Conservation (phyloP, 1,140 invertebrate species). For the Chironomus tepperi region DNA sequence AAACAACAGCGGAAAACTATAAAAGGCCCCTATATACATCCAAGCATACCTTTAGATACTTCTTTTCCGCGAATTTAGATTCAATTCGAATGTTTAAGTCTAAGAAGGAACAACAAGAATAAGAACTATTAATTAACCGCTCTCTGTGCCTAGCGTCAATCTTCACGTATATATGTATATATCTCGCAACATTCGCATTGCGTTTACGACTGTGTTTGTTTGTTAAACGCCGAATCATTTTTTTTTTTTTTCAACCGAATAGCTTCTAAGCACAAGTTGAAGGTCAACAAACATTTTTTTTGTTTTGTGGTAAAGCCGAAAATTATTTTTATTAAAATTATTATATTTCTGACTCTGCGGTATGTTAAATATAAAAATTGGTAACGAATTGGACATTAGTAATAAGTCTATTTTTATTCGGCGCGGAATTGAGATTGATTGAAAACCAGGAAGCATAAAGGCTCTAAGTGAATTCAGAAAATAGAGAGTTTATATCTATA, state of each 20-base stretch:
- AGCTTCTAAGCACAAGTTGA: not conserved
- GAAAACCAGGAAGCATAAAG: too few relatives aligned
- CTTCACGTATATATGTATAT: not conserved
- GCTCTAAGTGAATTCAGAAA: not conserved
- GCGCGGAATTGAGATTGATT: too few relatives aligned
- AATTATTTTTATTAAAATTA: too few relatives aligned
- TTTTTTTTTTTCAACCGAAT: not conserved
- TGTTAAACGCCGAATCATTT: constrained; percentile 2
- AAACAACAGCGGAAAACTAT: too few relatives aligned
- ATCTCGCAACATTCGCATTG: not conserved
- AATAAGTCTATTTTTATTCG: too few relatives aligned
- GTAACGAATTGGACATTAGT: too few relatives aligned
- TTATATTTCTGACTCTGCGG: not conserved
- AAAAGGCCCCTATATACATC: too few relatives aligned
- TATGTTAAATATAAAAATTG: too few relatives aligned
- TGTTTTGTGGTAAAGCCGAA: not conserved
- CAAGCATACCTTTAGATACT: too few relatives aligned
- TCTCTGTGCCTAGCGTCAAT: not conserved
- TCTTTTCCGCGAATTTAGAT: constrained; percentile 12
- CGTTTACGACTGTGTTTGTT: constrained; percentile 7
- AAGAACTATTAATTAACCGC: constrained; percentile 2
- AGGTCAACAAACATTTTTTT: not conserved
- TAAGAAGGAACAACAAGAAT: not conserved
- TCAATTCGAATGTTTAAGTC: not conserved
- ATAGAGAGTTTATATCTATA: too few relatives aligned